phyloP scores from a whole-genome alignment of 2,888 invertebrate species.

The Epiblema foenella region DNA sequence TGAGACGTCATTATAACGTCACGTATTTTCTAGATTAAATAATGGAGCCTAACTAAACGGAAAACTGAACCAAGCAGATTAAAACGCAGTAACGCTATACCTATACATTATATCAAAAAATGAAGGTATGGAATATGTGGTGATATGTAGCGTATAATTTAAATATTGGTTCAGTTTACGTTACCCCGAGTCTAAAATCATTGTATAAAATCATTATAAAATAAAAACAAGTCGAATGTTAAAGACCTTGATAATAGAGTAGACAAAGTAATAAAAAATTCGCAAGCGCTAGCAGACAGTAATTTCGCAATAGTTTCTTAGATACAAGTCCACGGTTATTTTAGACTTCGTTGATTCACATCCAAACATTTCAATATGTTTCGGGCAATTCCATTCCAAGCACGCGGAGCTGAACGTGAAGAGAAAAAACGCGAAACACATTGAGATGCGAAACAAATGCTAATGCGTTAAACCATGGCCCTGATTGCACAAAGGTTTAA shows the following conservation, averaged over 20 bases:
- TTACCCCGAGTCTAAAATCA: neutral
- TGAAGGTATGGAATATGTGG: neutral
- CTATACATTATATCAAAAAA: too few relatives aligned
- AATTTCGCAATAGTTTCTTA: constrained; percentile 45
- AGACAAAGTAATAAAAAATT: constrained; percentile 67
- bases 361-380: neutral
- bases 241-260: constrained; percentile 79
- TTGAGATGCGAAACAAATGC: neutral
- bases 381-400: neutral
- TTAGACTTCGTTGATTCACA: constrained; percentile 9
- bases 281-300: constrained; percentile 56
- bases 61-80: neutral
- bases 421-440: neutral
- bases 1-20: constrained; percentile 5
- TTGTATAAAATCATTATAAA: neutral
- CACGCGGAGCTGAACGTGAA: neutral
- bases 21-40: neutral
- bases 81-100: too few relatives aligned
- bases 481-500: neutral
- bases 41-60: neutral
- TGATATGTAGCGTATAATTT: neutral
- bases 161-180: neutral
- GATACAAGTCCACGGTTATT: constrained; percentile 22
- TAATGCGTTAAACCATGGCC: neutral
- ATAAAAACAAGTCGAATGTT: constrained; percentile 72